Evolutionary conservation across 2,113 vertebrate species (phyloP), one percentile per base, ranked within the genome.

Genomic region (Penelope pileata): DNA sequence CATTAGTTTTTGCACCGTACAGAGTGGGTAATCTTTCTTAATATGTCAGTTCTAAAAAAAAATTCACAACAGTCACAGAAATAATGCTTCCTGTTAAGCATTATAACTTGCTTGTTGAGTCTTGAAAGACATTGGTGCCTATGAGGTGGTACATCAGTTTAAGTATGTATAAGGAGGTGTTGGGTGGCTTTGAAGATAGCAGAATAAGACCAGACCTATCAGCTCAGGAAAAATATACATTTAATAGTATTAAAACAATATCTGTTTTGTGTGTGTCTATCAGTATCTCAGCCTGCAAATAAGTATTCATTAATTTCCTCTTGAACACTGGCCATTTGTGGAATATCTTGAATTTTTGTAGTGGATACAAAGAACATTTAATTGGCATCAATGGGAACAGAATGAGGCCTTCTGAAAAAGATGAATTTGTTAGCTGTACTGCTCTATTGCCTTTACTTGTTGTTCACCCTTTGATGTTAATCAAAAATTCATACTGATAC

Each of bases 401-500:
- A 91, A 81, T 96, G 67, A 91, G 66, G 15, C 60, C 36, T 91
- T 74, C 79, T 83, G 54, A 85, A 93, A 85, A 93, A 93, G 93
- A 86, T 91, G 93, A 83, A 86, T 95, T 96, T 91, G 23, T 81
- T 81, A 83, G 87, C 54, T 67, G 60, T 67, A 36, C 34, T 60
- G 76, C n/a, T 56, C 34, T 91, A 85, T 70, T 90, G 67, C 67
- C 73, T 94, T 85, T 94, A 63, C 34, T 93, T 79, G 19, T 82
- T 73, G 56, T 74, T 94, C 53, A 53, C 51, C 42, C 48, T 78
- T 64, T 72, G 90, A 24, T 90, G 54, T 58, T 58, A 30, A 95
- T 95, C 82, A 97, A 94, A 96, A 93, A 95, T 88, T 86, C 68
- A 90, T 96, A 86, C 43, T 64, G 50, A 5, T 96, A 60, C 83